Percentiles rank a stretch among this genome's conserved stretches.
These are phyloP conservation scores for Drosophila anomalata DNA, from an alignment of 2,888 invertebrate genomes.

Conservation along the genomic window DNA sequence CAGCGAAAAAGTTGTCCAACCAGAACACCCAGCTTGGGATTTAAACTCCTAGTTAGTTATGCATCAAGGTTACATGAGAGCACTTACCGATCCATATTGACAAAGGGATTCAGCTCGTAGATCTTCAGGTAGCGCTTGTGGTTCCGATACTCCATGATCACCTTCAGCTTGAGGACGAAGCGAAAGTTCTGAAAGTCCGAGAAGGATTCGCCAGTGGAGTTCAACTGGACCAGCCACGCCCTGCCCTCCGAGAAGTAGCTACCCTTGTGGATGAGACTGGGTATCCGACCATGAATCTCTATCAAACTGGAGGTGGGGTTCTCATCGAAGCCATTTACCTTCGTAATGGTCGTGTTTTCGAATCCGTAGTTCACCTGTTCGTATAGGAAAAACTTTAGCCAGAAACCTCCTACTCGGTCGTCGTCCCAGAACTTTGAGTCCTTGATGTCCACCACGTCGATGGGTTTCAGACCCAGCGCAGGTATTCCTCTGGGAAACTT, in stretches of 20 bases:
- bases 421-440: slow-evolving; percentile 26
- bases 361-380: slow-evolving; percentile 59
- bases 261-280: slow-evolving; percentile 55
- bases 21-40: slow-evolving; percentile 52
- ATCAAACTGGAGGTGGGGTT: slow-evolving; percentile 51
- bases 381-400: slow-evolving; percentile 24
- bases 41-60: not conserved
- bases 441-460: slow-evolving; percentile 48
- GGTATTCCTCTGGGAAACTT: slow-evolving; percentile 50
- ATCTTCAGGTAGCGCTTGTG: slow-evolving; percentile 57
- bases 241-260: slow-evolving; percentile 25
- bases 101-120: slow-evolving; percentile 45
- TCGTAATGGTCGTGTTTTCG: slow-evolving; percentile 56
- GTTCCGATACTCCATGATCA: slow-evolving; percentile 46
- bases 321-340: slow-evolving; percentile 54
- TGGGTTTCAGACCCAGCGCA: slow-evolving; percentile 46
- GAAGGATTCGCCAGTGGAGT: slow-evolving; percentile 38
- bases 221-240: slow-evolving; percentile 14
- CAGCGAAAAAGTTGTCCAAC: slow-evolving; percentile 52
- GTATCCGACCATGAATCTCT: slow-evolving; percentile 58
- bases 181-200: slow-evolving; percentile 56
- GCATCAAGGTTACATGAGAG: not conserved
- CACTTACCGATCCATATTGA: slow-evolving; percentile 53
- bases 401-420: slow-evolving; percentile 2
- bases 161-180: slow-evolving; percentile 56